Evolutionary conservation across 2,113 vertebrate species (phyloP).

Genomic region (Echinops telfairi): DNA sequence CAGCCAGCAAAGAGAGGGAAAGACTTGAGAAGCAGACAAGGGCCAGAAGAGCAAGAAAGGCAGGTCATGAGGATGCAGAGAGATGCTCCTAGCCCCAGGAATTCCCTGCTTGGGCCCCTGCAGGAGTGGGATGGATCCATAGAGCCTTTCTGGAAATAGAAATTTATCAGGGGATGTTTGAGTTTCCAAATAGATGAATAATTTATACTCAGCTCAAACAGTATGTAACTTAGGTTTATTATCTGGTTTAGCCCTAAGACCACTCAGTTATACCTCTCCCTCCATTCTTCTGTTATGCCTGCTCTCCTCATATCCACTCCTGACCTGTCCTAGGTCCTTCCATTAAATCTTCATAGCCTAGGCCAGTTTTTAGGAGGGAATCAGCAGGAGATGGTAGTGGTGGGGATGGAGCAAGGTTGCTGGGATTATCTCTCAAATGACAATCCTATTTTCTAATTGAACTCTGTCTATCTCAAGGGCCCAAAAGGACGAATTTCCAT

Average conservation of each 20-base stretch:
- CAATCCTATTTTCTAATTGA: not conserved
- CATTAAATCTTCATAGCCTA: constrained; percentile 41
- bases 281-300: constrained; percentile 37
- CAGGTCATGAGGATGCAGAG: constrained; percentile 8
- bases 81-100: constrained; percentile 26
- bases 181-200: constrained; percentile 72
- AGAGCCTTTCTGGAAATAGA: constrained; percentile 69
- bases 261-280: constrained; percentile 57
- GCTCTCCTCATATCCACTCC: not conserved
- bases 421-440: constrained; percentile 51
- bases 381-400: not conserved
- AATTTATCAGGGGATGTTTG: constrained; percentile 74
- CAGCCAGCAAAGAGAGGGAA: not conserved
- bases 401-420: not conserved
- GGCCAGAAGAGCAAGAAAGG: not conserved
- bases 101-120: constrained; percentile 51
- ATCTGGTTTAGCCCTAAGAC: constrained; percentile 72
- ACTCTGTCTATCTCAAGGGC: constrained; percentile 47
- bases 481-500: constrained; percentile 53
- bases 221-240: constrained; percentile 74
- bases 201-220: constrained; percentile 65
- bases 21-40: not conserved
- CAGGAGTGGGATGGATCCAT: constrained; percentile 7
- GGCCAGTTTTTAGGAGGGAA: constrained; percentile 46
- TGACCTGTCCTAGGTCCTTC: constrained; percentile 22